Base-by-base conservation (phyloP, 2,113 vertebrate species). In the Oryzias javanicus region DNA sequence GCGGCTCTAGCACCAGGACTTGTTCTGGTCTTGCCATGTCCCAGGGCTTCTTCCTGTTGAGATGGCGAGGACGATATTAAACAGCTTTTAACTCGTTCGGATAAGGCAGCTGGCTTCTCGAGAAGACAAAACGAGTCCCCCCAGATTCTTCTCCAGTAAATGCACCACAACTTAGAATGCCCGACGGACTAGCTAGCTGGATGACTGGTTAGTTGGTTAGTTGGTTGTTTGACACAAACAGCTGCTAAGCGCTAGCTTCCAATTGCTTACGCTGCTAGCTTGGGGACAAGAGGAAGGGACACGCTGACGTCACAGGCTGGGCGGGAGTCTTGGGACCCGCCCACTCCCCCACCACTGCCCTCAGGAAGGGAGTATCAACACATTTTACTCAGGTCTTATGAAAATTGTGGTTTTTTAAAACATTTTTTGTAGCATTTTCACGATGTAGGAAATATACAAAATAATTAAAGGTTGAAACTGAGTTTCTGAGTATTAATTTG, bases 21-120 rank as follows among this genome's bases (percentile, higher is more conserved):
- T 95, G 94, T 83, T 94, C 93, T 78, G 88, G 61, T 91, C 94
- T 93, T 89, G 94, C 94, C 94, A 95, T 95, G 88, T 91, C 93
- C 85, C 90, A 82, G 76, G 35, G 80, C 72, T 79, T 77, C 72
- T 82, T 84, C 71, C 78, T 76, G 66, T 82, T 76, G 67, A 64
- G 60, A 75, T 58, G 64, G 60, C 29, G 74, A 73, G 45, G 66
- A 66, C 76, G 42, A 19, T 19, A 10, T 42, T 55, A 53, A n/a
- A 72, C 25, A 10, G 62, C 57, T 44, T 42, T 60, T 50, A 16
- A 55, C 72, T 57, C 52, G 49, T 25, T 42, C 71, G 72, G 53
- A 56, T 64, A 42, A 60, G 52, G 53, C 64, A 45, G 69, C 55
- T 67, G 60, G 67, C 48, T 10, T 74, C 56, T 58, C 48, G 27